Conservation (phyloP, 2,888 invertebrate genomes). For the Electrophaes corylata region DNA sequence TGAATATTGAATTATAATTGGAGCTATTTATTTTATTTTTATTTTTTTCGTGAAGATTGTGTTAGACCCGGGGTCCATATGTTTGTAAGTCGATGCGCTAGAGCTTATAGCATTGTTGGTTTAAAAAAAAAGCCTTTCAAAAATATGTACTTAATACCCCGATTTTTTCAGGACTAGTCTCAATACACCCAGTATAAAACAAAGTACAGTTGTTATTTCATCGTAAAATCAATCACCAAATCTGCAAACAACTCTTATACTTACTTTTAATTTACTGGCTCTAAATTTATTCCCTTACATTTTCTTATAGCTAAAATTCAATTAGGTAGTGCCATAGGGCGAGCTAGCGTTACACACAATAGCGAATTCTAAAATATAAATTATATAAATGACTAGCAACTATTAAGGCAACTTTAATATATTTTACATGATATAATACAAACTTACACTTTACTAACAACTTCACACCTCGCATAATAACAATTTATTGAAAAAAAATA, state of each 20-base stretch:
- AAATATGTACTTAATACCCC: no score
- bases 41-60: no score
- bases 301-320: background rate
- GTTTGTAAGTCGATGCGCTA: no score
- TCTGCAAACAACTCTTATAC: background rate
- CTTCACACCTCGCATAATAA: background rate
- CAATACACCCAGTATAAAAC: no score
- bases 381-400: constrained; percentile 60
- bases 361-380: constrained; percentile 34
- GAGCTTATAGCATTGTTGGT: no score
- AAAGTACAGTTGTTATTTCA: no score
- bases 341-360: constrained; percentile 28
- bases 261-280: background rate
- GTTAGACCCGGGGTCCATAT: no score
- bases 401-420: constrained; percentile 65
- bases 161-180: no score
- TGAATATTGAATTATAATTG: no score
- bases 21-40: no score
- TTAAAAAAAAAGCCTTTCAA: no score
- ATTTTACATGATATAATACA: constrained; percentile 13
- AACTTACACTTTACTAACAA: background rate
- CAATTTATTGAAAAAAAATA: background rate
- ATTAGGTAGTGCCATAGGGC: constrained; percentile 17
- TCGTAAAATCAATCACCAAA: background rate
- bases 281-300: background rate